phyloP scores from a whole-genome alignment of 2,888 invertebrate genomes.

The Agrilus biguttatus region DNA sequence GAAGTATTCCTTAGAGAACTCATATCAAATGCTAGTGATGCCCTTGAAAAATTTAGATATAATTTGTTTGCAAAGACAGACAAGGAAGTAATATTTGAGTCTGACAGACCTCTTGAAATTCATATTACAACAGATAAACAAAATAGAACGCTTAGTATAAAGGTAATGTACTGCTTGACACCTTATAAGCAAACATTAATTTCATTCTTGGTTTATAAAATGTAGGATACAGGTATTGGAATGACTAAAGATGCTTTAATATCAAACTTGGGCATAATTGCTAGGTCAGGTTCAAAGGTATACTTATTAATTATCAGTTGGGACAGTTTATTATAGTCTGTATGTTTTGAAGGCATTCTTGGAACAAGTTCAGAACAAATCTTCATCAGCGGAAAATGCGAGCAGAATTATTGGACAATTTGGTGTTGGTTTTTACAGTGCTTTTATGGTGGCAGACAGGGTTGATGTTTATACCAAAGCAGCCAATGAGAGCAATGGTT shows the following conservation, averaged over 20 bases:
- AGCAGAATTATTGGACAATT: constrained; percentile 90
- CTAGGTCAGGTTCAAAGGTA: constrained; percentile 86
- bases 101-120: constrained; percentile 67
- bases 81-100: constrained; percentile 34
- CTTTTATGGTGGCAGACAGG: constrained; percentile 92
- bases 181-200: constrained; percentile 3
- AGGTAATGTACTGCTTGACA: constrained; percentile 36
- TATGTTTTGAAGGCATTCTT: constrained; percentile 52
- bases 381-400: constrained; percentile 41
- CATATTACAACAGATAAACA: constrained; percentile 80
- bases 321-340: constrained; percentile 1
- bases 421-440: constrained; percentile 96
- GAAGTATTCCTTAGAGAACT: constrained; percentile 94
- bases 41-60: constrained; percentile 86
- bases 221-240: constrained; percentile 82
- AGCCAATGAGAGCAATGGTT: constrained; percentile 52
- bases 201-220: constrained; percentile 5
- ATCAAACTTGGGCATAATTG: constrained; percentile 87
- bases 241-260: constrained; percentile 89
- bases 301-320: neutral
- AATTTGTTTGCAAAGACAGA: constrained; percentile 44
- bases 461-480: constrained; percentile 84
- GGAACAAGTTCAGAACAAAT: constrained; percentile 61
- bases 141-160: constrained; percentile 68
- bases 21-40: constrained; percentile 95